Evolutionary conservation across 1,140 invertebrate species (phyloP).

Genomic region (Calycopis cecrops): DNA sequence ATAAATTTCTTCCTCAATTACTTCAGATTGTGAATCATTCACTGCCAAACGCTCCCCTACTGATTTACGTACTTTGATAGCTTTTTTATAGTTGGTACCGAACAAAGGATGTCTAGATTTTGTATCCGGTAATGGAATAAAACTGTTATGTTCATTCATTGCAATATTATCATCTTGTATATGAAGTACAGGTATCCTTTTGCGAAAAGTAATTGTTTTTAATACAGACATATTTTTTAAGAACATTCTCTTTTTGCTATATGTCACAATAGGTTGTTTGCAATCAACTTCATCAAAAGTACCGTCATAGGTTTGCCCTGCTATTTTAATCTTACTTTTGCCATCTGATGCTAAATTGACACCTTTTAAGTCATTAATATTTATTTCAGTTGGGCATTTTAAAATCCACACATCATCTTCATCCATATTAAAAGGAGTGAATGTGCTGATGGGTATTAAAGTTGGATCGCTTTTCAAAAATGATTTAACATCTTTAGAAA

Average conservation of each 20-base stretch:
- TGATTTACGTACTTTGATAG: constrained; percentile 38
- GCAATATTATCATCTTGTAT: constrained; percentile 37
- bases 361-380: constrained; percentile 33
- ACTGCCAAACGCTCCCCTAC: constrained; percentile 34
- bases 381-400: constrained; percentile 42
- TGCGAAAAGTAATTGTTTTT: constrained; percentile 36
- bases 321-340: constrained; percentile 53
- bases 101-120: constrained; percentile 60
- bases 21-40: not conserved
- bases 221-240: constrained; percentile 38
- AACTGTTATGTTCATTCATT: constrained; percentile 38
- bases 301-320: constrained; percentile 43
- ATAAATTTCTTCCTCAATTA: constrained; percentile 14
- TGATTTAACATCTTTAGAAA: constrained; percentile 27
- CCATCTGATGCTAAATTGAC: constrained; percentile 31
- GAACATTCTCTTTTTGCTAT: constrained; percentile 23
- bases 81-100: constrained; percentile 50
- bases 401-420: constrained; percentile 55
- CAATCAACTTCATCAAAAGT: constrained; percentile 24
- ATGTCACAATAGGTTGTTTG: constrained; percentile 29
- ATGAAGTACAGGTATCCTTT: constrained; percentile 50
- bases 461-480: constrained; percentile 33
- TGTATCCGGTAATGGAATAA: constrained; percentile 53
- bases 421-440: constrained; percentile 24
- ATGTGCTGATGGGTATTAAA: constrained; percentile 22